These are phyloP conservation scores for Pseudeuparius sepicola DNA, from an alignment of 2,888 invertebrate species.

Conservation along the genomic window DNA sequence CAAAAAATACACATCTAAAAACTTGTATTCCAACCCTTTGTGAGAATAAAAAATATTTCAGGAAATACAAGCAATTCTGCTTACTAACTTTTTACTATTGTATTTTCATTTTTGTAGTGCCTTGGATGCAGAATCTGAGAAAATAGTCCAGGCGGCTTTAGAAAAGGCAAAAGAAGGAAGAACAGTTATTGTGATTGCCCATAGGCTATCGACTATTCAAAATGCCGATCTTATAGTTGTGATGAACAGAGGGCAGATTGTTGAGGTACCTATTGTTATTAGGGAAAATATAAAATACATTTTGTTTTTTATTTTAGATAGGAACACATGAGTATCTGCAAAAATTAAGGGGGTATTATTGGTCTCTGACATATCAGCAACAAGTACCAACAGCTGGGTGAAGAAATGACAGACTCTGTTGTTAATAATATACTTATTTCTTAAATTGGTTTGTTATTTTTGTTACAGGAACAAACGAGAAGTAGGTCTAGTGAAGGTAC, in stretches of 20 bases:
- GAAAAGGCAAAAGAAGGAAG: conserved; percentile 74
- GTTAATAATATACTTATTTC: too few species aligned
- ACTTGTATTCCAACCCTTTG: too few species aligned
- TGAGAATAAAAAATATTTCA: too few species aligned
- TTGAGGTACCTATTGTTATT: conserved; percentile 52
- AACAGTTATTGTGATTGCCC: conserved; percentile 92
- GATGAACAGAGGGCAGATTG: conserved; percentile 69
- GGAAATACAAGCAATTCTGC: too few species aligned
- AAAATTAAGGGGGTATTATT: conserved; percentile 72
- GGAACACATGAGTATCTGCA: conserved; percentile 75
- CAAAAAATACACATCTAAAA: too few species aligned
- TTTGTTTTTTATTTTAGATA: conserved; percentile 47
- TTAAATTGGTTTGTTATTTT: too few species aligned
- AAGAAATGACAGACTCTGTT: too few species aligned
- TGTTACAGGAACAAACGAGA: too few species aligned
- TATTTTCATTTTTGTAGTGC: conserved; percentile 65
- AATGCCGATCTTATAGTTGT: conserved; percentile 91
- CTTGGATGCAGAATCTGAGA: conserved; percentile 85
- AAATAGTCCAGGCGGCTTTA: conserved; percentile 79
- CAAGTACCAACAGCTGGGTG: conserved; percentile 28
- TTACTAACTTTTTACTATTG: too few species aligned
- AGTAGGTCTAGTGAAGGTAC: too few species aligned
- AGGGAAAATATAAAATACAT: neutral
- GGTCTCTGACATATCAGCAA: conserved; percentile 72
- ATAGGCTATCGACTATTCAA: conserved; percentile 82